These are phyloP conservation scores for Brachyhypopomus occidentalis DNA, from an alignment of 2,113 vertebrate species.

Conservation along the genomic window DNA sequence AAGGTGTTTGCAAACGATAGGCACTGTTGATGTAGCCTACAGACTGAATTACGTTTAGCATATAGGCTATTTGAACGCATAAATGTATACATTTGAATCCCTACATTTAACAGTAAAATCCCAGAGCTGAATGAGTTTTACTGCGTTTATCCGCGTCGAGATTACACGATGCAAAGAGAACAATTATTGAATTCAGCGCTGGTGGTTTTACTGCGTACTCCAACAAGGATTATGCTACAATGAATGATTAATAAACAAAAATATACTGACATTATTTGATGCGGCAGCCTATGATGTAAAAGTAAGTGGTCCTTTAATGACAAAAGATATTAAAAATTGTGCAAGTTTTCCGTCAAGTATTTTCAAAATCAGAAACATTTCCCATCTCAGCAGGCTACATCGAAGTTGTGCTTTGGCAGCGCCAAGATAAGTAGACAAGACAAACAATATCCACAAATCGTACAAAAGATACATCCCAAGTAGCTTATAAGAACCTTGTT, in stretches of 20 bases:
- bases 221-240: background rate
- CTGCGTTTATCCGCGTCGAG: background rate
- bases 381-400: conserved; percentile 45
- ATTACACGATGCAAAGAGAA: background rate
- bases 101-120: too few species aligned
- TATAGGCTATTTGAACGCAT: too few species aligned
- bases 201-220: background rate
- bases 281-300: conserved; percentile 57
- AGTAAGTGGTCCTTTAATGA: conserved; percentile 90
- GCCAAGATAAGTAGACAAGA: conserved; percentile 48
- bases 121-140: background rate
- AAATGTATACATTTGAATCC: too few species aligned
- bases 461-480: conserved; percentile 33
- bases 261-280: background rate
- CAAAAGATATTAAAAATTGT: conserved; percentile 93
- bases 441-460: conserved; percentile 40
- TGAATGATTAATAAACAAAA: background rate
- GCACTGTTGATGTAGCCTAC: background rate
- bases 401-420: conserved; percentile 54
- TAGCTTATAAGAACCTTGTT: conserved; percentile 38
- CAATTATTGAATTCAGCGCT: background rate
- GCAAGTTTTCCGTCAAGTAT: conserved; percentile 75
- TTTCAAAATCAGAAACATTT: conserved; percentile 35
- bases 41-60: background rate
- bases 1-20: too few species aligned